A percentile compares a stretch with the other conserved stretches of the same genome.
Evolutionary conservation across 2,888 invertebrate species (phyloP).

Genomic region (Orthosia cruda): DNA sequence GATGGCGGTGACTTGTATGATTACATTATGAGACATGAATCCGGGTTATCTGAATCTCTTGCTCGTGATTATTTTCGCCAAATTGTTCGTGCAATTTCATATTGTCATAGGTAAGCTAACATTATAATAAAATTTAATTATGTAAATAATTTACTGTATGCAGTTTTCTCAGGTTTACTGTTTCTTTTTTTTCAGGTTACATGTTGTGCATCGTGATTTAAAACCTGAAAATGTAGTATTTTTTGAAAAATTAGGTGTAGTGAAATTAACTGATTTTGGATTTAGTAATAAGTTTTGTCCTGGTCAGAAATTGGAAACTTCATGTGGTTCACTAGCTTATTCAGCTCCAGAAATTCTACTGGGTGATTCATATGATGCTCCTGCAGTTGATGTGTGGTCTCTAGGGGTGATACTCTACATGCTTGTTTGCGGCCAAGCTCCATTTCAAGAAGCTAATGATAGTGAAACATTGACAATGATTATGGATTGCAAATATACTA

Average conservation of each 20-base stretch:
- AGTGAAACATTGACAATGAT: slow-evolving; percentile 99
- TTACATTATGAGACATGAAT: slow-evolving; percentile 99
- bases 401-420: slow-evolving; percentile 99
- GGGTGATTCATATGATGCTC: slow-evolving; percentile 99
- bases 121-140: not conserved
- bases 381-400: slow-evolving; percentile 99
- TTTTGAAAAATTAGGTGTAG: slow-evolving; percentile 99
- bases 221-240: slow-evolving; percentile 99
- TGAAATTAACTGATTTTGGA: slow-evolving; percentile 99
- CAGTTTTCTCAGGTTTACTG: slow-evolving; percentile 10
- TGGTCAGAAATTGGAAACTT: slow-evolving; percentile 99
- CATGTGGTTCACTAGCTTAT: slow-evolving; percentile 99
- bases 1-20: slow-evolving; percentile 99
- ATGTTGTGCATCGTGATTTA: slow-evolving; percentile 96
- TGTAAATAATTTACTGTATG: not conserved
- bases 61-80: slow-evolving; percentile 98
- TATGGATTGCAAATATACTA: slow-evolving; percentile 99
- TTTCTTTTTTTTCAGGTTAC: slow-evolving; percentile 86
- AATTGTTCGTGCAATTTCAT: slow-evolving; percentile 99
- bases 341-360: slow-evolving; percentile 99
- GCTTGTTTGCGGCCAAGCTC: slow-evolving; percentile 99
- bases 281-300: slow-evolving; percentile 99
- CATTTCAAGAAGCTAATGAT: slow-evolving; percentile 99
- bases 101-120: slow-evolving; percentile 97
- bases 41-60: slow-evolving; percentile 96